Evolutionary conservation across 2,888 invertebrate genomes (phyloP), one percentile per base, ranked within the genome.

Genomic region (Plusia festucae): DNA sequence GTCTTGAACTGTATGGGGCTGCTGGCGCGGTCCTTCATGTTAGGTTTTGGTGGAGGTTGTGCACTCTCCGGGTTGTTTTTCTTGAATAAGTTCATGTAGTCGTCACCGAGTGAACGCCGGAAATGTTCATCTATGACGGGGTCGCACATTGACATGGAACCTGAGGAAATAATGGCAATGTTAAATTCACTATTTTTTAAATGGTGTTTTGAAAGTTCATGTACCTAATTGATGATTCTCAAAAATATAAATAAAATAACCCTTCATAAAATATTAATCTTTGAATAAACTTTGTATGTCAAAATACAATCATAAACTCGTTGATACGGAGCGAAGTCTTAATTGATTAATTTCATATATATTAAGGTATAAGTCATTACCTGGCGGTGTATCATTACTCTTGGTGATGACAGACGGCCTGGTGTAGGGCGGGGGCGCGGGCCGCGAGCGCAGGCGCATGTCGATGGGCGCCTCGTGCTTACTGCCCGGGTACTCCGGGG

Each of bases 101-200:
- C 97, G 80, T 97, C 97, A 65, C 99, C 99, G 73, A 99, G 95
- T 0, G 99, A 99, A 71, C 99, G 97, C 64, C 99, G 96, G 93
- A 99, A 99, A 93, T 99, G 99, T 89, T 99, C 99, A 92, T 99
- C 99, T 85, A 99, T 98, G 63, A 98, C 98, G 13, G 98, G 98
- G 91, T 98, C 98, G 91, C 98, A 97, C 96, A 97, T 97, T 15
- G 97, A 97, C 88, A 97, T 96, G 46, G 96, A 96, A 84, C 97
- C 97, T 97, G 91, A 11, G 59, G 51, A 53, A 70, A 44, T 53
- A 54, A 40, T 22, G 52, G 13, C 24, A 0, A 30, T 9, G 30
- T 30, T 30, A 30, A 30, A 9, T 9, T 30, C 30, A 7, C 9
- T 30, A 30, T 30, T 24, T 24, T 2, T 24, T 3, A 3, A 24